Evolutionary conservation across 2,113 vertebrate genomes (phyloP).

Genomic region (Brachyhypopomus gauderio): DNA sequence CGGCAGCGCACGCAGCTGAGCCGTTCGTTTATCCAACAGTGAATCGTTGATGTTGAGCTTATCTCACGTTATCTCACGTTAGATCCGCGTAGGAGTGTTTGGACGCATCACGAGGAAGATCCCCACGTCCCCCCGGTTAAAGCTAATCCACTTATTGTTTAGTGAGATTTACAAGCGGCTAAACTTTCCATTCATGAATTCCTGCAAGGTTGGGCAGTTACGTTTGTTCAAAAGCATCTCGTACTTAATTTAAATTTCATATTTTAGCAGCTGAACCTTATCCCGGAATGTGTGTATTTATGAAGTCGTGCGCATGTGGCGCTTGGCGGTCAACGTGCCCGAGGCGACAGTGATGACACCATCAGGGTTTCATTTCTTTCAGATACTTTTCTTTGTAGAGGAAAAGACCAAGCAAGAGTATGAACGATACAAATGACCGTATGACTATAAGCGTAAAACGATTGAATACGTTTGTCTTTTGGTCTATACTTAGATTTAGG

Average conservation of each 20-base stretch:
- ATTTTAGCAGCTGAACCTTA: too few species aligned
- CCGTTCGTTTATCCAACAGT: background rate
- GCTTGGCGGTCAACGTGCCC: background rate
- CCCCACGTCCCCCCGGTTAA: background rate
- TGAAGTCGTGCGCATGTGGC: background rate
- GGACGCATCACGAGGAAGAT: constrained; percentile 32
- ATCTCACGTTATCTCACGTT: background rate
- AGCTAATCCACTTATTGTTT: background rate
- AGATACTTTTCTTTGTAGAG: background rate
- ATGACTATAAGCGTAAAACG: too few species aligned
- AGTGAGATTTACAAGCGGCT: background rate
- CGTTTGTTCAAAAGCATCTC: too few species aligned
- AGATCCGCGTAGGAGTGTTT: constrained; percentile 2
- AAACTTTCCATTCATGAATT: background rate
- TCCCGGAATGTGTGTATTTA: background rate
- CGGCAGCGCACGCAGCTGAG: too few species aligned
- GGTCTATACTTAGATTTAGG: too few species aligned
- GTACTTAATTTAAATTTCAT: too few species aligned
- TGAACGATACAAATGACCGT: too few species aligned
- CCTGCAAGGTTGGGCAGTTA: background rate
- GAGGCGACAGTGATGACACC: background rate
- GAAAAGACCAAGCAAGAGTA: background rate
- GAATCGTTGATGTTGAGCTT: background rate
- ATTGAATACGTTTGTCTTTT: too few species aligned
- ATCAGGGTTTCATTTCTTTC: background rate